Base-by-base conservation (phyloP, 2,797 vertebrate species). In the Cuniculus paca region DNA sequence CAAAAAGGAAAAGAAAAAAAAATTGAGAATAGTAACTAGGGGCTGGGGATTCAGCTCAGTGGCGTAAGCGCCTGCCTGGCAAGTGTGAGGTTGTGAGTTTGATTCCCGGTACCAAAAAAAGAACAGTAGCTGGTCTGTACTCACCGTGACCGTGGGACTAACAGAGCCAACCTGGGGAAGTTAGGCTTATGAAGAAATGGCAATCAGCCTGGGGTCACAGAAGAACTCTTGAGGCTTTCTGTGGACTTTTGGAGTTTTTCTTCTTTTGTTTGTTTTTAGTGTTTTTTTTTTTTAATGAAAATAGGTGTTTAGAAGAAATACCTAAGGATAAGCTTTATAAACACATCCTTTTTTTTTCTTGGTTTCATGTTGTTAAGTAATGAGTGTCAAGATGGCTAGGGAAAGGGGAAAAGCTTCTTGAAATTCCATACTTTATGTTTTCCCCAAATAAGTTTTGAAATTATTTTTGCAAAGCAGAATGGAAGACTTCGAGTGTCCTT, bases 391-490 rank as follows among this genome's bases (percentile, higher is more conserved):
- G 22, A 70, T n/a, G n/a, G 50, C 45, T 45, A 65, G 22, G n/a
- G 16, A 92, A 92, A 89, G 24, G 1, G 5, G 34, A 92, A 26
- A 0, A 1, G 4, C 6, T 89, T 78, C 83, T 45, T 63, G 17
- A 79, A 80, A 68, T 92, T 52, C 36, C 45, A 68, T 72, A 81
- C 52, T 91, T 36, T 68, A n/a, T 75, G 14, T 83, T 93, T 92
- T 70, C 74, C n/a, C 92, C 6, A 56, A 63, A 81, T 52, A 72
- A 84, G 52, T 78, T 95, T 61, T 54, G 28, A 93, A 91, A 78
- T 65, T 78, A 70, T 72, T 96, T 96, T 95, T 87, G 45, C 50
- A 89, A 90, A 95, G 34, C 75, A 56, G n/a, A 79, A 11, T 9
- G 24, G 14, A 85, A 3, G 24, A 78, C 54, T 72, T 84, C 26